Conservation (phyloP, 1,140 invertebrate genomes). For the Zophobas atratus region DNA sequence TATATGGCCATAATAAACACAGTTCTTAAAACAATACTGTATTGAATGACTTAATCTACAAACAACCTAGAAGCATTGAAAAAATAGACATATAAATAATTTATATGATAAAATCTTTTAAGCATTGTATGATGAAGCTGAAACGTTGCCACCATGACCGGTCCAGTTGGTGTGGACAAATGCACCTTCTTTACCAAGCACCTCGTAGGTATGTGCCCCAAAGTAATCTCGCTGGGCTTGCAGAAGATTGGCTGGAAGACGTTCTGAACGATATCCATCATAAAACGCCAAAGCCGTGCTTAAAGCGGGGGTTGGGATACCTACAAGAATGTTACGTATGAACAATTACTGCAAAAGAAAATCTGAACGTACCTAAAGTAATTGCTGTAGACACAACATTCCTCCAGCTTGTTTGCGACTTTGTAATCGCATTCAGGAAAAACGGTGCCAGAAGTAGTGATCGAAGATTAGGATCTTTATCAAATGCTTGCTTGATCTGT, state of each 20-base stretch:
- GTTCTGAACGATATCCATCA: constrained; percentile 85
- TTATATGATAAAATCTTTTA: constrained; percentile 69
- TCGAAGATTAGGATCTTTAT: constrained; percentile 89
- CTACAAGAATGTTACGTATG: constrained; percentile 70
- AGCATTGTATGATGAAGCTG: constrained; percentile 95
- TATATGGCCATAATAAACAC: constrained; percentile 31
- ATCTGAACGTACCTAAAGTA: constrained; percentile 55
- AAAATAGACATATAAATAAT: constrained; percentile 22
- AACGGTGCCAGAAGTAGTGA: constrained; percentile 97
- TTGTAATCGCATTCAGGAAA: constrained; percentile 89
- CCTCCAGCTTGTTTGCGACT: constrained; percentile 83
- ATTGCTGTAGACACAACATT: constrained; percentile 78
- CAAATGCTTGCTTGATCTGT: constrained; percentile 97
- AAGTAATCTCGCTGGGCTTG: constrained; percentile 99
- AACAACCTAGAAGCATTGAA: constrained; percentile 44
- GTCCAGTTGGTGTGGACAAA: constrained; percentile 99
- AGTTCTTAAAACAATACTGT: constrained; percentile 44
- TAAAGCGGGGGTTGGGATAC: constrained; percentile 94
- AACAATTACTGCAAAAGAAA: neutral
- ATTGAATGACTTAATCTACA: constrained; percentile 31
- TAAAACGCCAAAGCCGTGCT: constrained; percentile 96
- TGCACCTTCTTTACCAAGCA: constrained; percentile 87
- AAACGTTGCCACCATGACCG: constrained; percentile 96
- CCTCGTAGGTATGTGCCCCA: constrained; percentile 98
- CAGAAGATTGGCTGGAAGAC: constrained; percentile 66